Evolutionary conservation across 2,888 invertebrate species (phyloP), one percentile per base, ranked within the genome.

Genomic region (Sarcophaga rosellei): DNA sequence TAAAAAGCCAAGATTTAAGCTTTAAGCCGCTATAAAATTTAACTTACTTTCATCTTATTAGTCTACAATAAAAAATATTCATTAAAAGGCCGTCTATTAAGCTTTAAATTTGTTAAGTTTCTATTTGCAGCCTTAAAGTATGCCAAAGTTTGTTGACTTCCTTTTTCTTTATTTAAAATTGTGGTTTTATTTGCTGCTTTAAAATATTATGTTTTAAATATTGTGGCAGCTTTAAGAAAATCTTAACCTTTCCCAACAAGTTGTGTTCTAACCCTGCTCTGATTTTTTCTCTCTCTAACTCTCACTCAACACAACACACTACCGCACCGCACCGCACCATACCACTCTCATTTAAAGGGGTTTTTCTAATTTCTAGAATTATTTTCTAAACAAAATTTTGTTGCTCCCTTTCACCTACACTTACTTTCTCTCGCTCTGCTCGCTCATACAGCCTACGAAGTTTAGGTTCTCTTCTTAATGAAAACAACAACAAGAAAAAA

Each of bases 171-270:
- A 15, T 65, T 70, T 70, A 35, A 44, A 21, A 45, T 59, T 45
- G 57, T 72, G 20, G 63, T 75, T 25, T 21, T 68, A 12, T 35
- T 76, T 47, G 21, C 75, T 70, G 65, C 65, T 84, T 65, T 72
- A 80, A 80, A 59, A 79, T 76, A 20, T 75, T 75, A 21, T 59
- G 20, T 35, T 79, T 74, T 57, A 63, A 77, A 75, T 66, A 62
- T 35, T 65, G 15, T 17, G 25, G 8, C 23, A 35, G 20, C 66
- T 66, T 66, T 66, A 66, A 73, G n/a, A 75, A 84, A 84, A 80
- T 84, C 84, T 84, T 84, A 84, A 84, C 84, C 84, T 84, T 84
- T 65, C 84, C 70, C 70, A 84, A 84, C 79, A 80, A 84, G 47
- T 69, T 76, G 63, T 66, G n/a, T 17, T 17, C 83, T 78, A 84